Evolutionary conservation across 2,888 invertebrate species (phyloP).

Genomic region (Drosophila testacea): DNA sequence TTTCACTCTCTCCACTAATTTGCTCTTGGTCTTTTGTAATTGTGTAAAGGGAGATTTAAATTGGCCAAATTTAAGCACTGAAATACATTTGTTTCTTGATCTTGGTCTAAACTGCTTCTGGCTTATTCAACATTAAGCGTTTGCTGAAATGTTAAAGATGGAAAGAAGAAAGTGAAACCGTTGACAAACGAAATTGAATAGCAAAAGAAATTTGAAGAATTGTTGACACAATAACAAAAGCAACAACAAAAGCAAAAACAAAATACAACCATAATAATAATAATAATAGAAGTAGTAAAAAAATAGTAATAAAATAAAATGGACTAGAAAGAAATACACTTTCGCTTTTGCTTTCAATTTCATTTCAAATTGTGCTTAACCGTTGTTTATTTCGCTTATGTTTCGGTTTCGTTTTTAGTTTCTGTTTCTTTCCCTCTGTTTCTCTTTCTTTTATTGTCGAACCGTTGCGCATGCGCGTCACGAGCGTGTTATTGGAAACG

Average conservation of each 20-base stretch:
- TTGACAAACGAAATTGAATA: slow-evolving; percentile 69
- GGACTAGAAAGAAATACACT: slow-evolving; percentile 72
- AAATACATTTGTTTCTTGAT: slow-evolving; percentile 14
- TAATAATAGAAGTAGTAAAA: slow-evolving; percentile 10
- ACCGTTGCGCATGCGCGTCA: slow-evolving; percentile 60
- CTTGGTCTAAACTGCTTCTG: slow-evolving; percentile 25
- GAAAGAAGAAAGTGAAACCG: slow-evolving; percentile 65
- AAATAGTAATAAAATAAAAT: slow-evolving; percentile 24
- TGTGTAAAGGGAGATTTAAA: slow-evolving; percentile 43
- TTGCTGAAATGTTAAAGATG: slow-evolving; percentile 9
- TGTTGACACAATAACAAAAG: slow-evolving; percentile 51
- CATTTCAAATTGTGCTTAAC: slow-evolving; percentile 67
- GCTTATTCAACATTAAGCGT: neutral
- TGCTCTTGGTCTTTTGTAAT: slow-evolving; percentile 50
- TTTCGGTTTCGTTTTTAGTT: slow-evolving; percentile 1
- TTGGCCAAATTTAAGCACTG: slow-evolving; percentile 8
- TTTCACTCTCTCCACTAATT: slow-evolving; percentile 63
- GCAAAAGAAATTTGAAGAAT: slow-evolving; percentile 76
- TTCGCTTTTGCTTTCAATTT: slow-evolving; percentile 80
- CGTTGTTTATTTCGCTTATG: slow-evolving; percentile 29
- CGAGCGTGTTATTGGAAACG: slow-evolving; percentile 43
- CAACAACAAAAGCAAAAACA: slow-evolving; percentile 1
- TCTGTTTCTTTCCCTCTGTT: slow-evolving; percentile 8
- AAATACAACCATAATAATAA: slow-evolving; percentile 14
- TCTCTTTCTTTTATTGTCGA: neutral